Percentiles rank a stretch among this genome's conserved stretches.
Evolutionary conservation across 2,113 vertebrate genomes (phyloP).

Genomic region (Heteronetta atricapilla): DNA sequence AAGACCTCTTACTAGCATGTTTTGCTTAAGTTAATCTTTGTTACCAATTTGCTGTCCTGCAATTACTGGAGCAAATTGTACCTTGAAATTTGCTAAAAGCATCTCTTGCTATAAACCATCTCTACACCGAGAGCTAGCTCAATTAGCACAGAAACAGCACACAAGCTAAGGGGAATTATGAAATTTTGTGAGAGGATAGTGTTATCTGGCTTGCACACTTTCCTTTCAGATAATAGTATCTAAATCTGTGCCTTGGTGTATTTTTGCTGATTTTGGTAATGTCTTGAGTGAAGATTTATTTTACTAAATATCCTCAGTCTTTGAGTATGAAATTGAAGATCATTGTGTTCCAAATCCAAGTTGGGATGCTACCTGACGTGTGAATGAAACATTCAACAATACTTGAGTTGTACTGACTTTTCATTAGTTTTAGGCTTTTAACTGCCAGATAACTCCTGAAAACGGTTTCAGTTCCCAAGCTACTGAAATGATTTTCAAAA

Average conservation of each 20-base stretch:
- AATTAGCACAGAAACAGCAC: background rate
- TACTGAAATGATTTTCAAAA: background rate
- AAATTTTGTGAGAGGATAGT: background rate
- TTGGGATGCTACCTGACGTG: background rate
- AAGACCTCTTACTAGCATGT: background rate
- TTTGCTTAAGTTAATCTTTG: conserved; percentile 17
- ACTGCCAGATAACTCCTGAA: background rate
- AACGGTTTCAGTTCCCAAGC: background rate
- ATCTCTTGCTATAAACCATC: background rate
- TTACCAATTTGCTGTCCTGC: background rate
- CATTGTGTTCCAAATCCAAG: background rate
- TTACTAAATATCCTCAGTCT: background rate
- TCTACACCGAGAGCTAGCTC: background rate
- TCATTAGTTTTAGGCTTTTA: background rate
- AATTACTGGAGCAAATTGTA: background rate
- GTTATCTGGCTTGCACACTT: background rate
- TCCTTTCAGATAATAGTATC: background rate
- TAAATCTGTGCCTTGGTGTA: background rate
- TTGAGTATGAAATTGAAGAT: background rate
- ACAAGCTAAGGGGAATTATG: background rate
- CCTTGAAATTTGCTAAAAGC: background rate
- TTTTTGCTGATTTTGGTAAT: background rate
- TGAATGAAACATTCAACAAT: background rate
- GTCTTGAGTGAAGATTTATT: background rate
- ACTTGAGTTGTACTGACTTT: background rate